Evolutionary conservation across 2,888 invertebrate species (phyloP), one percentile per base, ranked within the genome.

Genomic region (Nemurella pictetii): DNA sequence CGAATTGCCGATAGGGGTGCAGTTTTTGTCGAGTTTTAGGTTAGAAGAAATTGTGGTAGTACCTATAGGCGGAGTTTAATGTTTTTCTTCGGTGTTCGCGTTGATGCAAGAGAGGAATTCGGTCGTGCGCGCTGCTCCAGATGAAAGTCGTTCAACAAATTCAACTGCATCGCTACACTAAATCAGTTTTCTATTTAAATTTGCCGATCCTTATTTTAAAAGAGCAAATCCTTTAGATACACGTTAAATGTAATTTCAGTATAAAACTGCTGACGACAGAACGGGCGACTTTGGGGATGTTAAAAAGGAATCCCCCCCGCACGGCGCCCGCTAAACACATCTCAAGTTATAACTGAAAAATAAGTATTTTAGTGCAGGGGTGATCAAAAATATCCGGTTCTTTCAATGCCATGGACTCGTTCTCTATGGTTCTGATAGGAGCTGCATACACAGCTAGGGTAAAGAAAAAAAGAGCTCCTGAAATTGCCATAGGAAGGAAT

Each of bases 161-260:
- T 26, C 26, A 20, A 75, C 28, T 75, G 75, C 20, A 0, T 26
- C 26, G 25, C 75, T 35, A 25, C 26, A 35, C 25, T 35, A 35
- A 80, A 35, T 80, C 80, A 35, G 80, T 80, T 80, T 80, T 80
- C 80, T 80, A 80, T 80, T 80, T 80, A 80, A 80, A 80, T 80
- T 80, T 26, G 35, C n/a, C 36, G 20, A 25, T 80, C 4, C 35
- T 80, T 80, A 20, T 80, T 35, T 80, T 35, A 26, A 28, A 75
- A 75, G 20, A 78, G 80, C 80, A 80, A 80, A 80, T 80, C 80
- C 35, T 29, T 35, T 5, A 26, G 30, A 80, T 80, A 30, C 55
- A 55, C 80, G 35, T 30, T 35, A 80, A 80, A 80, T 80, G 80
- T 80, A 80, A 80, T 80, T 80, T 80, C 80, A 35, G 35, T 80